Evolutionary conservation across 2,797 vertebrate genomes (phyloP).

Genomic region (Brachyrhaphis roseni): DNA sequence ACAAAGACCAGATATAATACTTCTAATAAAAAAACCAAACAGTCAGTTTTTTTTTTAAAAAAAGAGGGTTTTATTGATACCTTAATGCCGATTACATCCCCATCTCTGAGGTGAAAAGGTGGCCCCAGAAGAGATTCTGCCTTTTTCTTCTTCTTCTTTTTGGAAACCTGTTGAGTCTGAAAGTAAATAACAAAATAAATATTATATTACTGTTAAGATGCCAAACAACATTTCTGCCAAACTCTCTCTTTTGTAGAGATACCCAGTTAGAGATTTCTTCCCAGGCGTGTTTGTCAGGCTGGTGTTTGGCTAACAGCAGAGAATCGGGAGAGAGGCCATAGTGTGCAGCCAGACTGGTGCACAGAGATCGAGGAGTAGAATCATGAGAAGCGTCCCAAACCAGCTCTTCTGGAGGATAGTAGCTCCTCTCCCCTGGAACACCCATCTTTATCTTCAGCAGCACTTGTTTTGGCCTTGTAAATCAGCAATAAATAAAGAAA

Average conservation of each 20-base stretch:
- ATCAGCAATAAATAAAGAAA: background rate
- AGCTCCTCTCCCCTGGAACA: conserved; percentile 84
- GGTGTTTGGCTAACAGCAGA: conserved; percentile 91
- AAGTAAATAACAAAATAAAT: conserved; percentile 4
- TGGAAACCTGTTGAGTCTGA: conserved; percentile 90
- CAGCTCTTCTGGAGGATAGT: conserved; percentile 82
- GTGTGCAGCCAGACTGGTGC: conserved; percentile 80
- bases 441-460: conserved; percentile 86
- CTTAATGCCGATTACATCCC: conserved; percentile 91
- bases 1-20: conserved; percentile 3
- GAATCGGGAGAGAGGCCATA: conserved; percentile 87
- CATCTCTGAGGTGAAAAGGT: conserved; percentile 91
- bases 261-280: conserved; percentile 90
- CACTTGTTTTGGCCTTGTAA: conserved; percentile 82
- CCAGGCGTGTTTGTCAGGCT: conserved; percentile 90
- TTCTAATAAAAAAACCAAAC: background rate
- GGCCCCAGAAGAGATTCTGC: conserved; percentile 86
- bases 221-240: background rate
- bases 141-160: conserved; percentile 91
- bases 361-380: conserved; percentile 80
- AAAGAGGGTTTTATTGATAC: conserved; percentile 62
- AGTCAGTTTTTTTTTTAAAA: background rate
- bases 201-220: background rate
- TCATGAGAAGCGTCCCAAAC: conserved; percentile 88
- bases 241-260: conserved; percentile 31